Base-by-base conservation (phyloP, 2,888 invertebrate genomes). In the Tetramorium bicarinatum region DNA sequence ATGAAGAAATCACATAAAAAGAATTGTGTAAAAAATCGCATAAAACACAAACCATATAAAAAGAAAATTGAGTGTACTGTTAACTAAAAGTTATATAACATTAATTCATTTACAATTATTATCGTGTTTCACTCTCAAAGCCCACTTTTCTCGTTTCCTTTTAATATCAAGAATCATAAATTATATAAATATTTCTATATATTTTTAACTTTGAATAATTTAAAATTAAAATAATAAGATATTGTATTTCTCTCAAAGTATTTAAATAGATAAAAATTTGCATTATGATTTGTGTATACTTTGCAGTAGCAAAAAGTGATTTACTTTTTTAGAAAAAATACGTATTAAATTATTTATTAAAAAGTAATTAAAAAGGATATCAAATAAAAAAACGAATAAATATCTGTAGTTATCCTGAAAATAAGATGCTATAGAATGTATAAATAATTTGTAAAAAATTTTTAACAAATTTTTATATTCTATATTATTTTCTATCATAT, bases 201-300 rank as follows among this genome's bases (percentile, higher is more conserved):
- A 59, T 61, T 61, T 34, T n/a, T 38, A 61, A 61, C n/a, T 4
- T 18, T 29, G 18, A 18, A 61, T 61, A 61, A 61, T 62, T 62
- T 62, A 34, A 62, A 4, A 38, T 38, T 62, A 4, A n/a, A 62
- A 38, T 34, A 59, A 34, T 18, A 61, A 18, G 1, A 61, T 2
- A 61, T 54, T 25, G 7, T 25, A 56, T 34, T 61, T 62, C 9
- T 62, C 3, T 38, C 18, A n/a, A 62, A 38, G 11, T 1, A 62
- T 38, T 38, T 62, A 38, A 62, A 62, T 62, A 34, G n/a, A 62
- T 38, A n/a, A 11, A 61, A 18, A 11, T 62, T 61, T 62, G 38
- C 9, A n/a, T 0, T 62, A 11, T n/a, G n/a, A 38, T 38, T 61
- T 61, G 13, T 15, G 47, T 47, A 1, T 15, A 3, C 4, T 3